phyloP scores from a whole-genome alignment of 2,113 vertebrate genomes.

The Callaeas wilsoni region DNA sequence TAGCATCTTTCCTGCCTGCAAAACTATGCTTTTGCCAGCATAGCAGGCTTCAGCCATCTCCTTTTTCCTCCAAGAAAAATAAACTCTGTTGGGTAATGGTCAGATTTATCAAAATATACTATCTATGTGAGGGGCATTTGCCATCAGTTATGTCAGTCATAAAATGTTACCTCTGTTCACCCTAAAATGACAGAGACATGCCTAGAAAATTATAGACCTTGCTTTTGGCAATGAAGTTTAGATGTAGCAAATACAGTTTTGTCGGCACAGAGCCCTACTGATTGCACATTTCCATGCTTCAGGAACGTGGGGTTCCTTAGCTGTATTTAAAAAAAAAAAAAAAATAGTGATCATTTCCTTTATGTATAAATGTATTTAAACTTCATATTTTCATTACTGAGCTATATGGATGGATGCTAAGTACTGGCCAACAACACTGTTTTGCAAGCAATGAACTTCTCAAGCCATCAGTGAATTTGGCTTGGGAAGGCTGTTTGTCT shows the following conservation, averaged over 20 bases:
- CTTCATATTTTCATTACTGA: background rate
- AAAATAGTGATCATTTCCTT: background rate
- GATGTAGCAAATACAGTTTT: background rate
- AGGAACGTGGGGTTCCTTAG: background rate
- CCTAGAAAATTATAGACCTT: background rate
- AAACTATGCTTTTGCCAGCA: background rate
- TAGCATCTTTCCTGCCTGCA: background rate
- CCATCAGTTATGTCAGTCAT: background rate
- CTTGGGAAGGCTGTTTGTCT: background rate
- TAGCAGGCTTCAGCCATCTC: background rate
- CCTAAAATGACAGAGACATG: background rate
- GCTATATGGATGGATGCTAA: background rate
- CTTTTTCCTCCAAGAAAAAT: slow-evolving; percentile 1
- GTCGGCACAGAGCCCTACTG: background rate
- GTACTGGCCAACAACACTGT: background rate
- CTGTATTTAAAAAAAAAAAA: background rate
- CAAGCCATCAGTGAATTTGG: background rate
- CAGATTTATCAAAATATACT: background rate
- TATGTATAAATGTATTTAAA: background rate
- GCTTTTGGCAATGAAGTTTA: background rate
- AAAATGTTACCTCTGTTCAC: background rate
- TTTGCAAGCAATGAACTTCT: background rate
- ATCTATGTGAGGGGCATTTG: background rate
- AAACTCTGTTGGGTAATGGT: background rate
- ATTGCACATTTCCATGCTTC: background rate